Percentiles rank a stretch among this genome's conserved stretches.
phyloP scores from a whole-genome alignment of 2,113 vertebrate genomes.

The Corythornis madagascariensis region DNA sequence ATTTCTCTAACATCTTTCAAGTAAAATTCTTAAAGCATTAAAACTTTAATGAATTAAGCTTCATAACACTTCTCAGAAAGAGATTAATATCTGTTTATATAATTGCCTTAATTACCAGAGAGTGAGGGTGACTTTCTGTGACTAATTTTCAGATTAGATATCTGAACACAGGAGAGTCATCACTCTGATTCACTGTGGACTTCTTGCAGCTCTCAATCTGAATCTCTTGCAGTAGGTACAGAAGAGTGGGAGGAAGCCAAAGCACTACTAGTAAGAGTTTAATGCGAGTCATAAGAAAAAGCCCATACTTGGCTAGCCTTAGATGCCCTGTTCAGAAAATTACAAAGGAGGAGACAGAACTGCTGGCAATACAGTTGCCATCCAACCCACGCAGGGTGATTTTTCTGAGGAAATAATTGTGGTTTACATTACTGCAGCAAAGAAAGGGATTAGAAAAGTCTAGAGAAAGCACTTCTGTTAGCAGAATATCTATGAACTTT shows the following conservation, averaged over 20 bases:
- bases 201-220: neutral
- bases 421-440: neutral
- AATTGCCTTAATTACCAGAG: slow-evolving; percentile 38
- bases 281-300: rapidly evolving
- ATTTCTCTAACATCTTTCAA: neutral
- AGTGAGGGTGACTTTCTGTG: slow-evolving; percentile 32
- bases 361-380: neutral
- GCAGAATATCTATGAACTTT: neutral
- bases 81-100: slow-evolving; percentile 10
- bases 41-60: slow-evolving; percentile 1
- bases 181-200: neutral
- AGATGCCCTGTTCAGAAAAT: neutral
- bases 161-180: slow-evolving; percentile 4
- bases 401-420: neutral
- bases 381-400: neutral
- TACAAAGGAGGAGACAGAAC: neutral
- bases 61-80: neutral
- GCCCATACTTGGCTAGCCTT: neutral
- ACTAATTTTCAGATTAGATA: slow-evolving; percentile 44
- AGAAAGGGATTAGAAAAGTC: neutral
- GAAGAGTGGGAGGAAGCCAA: neutral
- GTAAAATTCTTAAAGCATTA: slow-evolving; percentile 3
- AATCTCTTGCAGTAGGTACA: neutral
- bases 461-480: neutral
- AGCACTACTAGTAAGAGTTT: neutral